Evolutionary conservation across 1,140 invertebrate genomes (phyloP), one percentile per base, ranked within the genome.

Genomic region (Drosophila micromelanica): DNA sequence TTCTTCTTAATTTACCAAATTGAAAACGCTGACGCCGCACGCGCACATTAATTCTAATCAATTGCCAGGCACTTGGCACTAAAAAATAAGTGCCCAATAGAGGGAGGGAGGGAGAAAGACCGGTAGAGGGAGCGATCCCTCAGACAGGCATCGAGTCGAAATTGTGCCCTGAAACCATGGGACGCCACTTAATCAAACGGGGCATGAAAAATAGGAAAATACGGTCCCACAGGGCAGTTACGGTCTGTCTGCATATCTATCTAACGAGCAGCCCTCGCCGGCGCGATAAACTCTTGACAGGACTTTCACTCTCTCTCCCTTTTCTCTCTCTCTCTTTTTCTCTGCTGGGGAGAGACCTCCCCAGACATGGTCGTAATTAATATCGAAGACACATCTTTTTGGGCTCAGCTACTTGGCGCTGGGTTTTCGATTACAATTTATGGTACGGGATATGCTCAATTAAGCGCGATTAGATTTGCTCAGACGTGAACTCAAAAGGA

Each of bases 31-130:
- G 81, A 69, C 74, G 76, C 61, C 62, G 68, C 80, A 71, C 65
- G 69, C 69, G 79, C 82, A 84, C 84, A 89, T 84, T 84, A 89
- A 80, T 89, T 89, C 70, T 84, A 89, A 89, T 89, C 76, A 89
- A 90, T 90, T 89, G 89, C n/a, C 45, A 68, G 48, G 15, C 68
- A 60, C 63, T 78, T 73, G 79, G 63, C 81, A 78, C 78, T 86
- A 67, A 77, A 77, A 80, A 78, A 72, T 80, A 75, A 74, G 81
- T 85, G 70, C 55, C 40, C 62, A 80, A 80, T 73, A 54, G 40
- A 52, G 17, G 30, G 32, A 2, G 17, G 35, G n/a, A n/a, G 8
- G 40, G 37, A 32, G 35, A 12, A 37, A 38, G 45, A 60, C 15
- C 17, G 15, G 5, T 37, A 52, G 20, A 7, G 13, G 9, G n/a